Conservation (phyloP, 2,888 invertebrate species). For the Melipona beecheii region DNA sequence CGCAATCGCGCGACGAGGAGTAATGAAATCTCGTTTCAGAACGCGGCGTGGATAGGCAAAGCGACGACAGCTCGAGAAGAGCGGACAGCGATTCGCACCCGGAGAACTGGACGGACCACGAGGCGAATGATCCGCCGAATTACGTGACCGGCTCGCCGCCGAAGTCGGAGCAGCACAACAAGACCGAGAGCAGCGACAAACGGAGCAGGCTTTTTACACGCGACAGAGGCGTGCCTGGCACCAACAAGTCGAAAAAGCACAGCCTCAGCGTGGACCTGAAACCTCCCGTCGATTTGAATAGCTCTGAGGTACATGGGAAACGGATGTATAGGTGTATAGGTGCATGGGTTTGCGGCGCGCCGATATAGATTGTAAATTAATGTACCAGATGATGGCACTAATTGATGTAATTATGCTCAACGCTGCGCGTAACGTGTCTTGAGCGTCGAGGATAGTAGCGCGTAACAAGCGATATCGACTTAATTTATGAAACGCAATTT, state of each 20-base stretch:
- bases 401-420: too few species aligned
- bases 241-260: slow-evolving; percentile 88
- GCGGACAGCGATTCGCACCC: slow-evolving; percentile 86
- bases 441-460: too few species aligned
- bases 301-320: slow-evolving; percentile 76
- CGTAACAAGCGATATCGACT: too few species aligned
- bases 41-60: slow-evolving; percentile 84
- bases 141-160: slow-evolving; percentile 87
- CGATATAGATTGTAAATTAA: too few species aligned
- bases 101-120: slow-evolving; percentile 88
- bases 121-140: slow-evolving; percentile 88
- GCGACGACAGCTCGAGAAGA: slow-evolving; percentile 86
- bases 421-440: too few species aligned
- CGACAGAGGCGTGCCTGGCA: slow-evolving; percentile 83
- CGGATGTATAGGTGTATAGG: not conserved
- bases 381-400: too few species aligned
- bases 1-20: slow-evolving; percentile 12
- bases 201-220: slow-evolving; percentile 87
- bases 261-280: slow-evolving; percentile 85
- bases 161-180: slow-evolving; percentile 86
- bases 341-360: too few species aligned
- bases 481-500: too few species aligned
- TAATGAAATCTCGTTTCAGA: slow-evolving; percentile 79
- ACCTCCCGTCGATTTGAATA: slow-evolving; percentile 80
- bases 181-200: slow-evolving; percentile 82